Base-by-base conservation (phyloP, 2,113 vertebrate species). In the Cyanoliseus patagonus region DNA sequence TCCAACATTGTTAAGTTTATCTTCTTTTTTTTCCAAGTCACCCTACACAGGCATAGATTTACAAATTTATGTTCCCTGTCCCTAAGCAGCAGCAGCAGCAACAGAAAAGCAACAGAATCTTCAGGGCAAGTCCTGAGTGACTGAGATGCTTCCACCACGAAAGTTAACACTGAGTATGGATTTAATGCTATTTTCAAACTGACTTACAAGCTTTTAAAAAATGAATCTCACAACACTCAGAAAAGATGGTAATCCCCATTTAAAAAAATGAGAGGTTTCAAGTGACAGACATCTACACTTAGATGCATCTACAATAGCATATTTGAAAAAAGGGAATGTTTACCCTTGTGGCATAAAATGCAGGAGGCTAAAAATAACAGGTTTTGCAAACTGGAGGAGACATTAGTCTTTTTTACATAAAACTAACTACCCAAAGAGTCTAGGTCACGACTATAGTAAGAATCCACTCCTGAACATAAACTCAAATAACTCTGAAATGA, bases 21-120 rank as follows among this genome's bases (percentile, higher is more conserved):
- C 92, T 92, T 94, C 31, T 7, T 98, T 91, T 97, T 83, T 83
- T 91, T 93, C 91, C 88, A 97, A 91, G 67, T 95, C 98, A 80
- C 97, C 85, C 88, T 97, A 88, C 61, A 90, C 5, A 89, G 89
- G 61, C 87, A 75, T 93, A 97, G 75, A 97, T 75, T 96, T 95
- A 95, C 55, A 90, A 97, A 84, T 79, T 37, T 95, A 68, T 76
- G 63, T 75, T 97, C 95, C 91, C 94, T 84, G 51, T 87, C 81
- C 42, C 1, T 66, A 97, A 97, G 95, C 88, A 97, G 23, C 47
- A 49, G 90, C 89, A 97, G 93, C 70, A 94, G 89, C 95, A 96
- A 97, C 94, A 75, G 49, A 96, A 97, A 85, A 97, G 84, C 64
- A 96, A 95, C 83, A 91, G 83, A 94, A 95, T 94, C 88, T 95